Conservation (phyloP, 2,888 invertebrate species). For the Epistrophella euchroma region DNA sequence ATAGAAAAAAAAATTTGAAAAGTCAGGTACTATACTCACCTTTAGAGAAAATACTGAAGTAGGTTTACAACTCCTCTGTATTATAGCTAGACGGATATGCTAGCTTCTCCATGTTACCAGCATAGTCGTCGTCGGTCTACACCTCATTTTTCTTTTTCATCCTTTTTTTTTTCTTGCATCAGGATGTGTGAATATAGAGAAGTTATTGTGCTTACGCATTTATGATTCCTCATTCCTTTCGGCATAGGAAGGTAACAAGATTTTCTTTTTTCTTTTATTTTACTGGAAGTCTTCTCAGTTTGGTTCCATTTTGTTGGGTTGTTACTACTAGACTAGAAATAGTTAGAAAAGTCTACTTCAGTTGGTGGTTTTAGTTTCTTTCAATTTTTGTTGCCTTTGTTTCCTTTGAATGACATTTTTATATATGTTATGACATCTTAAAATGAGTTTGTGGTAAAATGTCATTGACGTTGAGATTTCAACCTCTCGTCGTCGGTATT, state of each 20-base stretch:
- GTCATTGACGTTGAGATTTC: conserved; percentile 38
- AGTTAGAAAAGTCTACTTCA: conserved; percentile 22
- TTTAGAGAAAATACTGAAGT: conserved; percentile 24
- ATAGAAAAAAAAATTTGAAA: background rate
- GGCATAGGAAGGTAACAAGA: conserved; percentile 17
- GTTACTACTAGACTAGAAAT: conserved; percentile 8
- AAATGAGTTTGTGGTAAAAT: conserved; percentile 20
- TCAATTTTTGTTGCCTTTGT: conserved; percentile 10
- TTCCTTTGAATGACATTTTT: conserved; percentile 16
- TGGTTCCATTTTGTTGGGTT: conserved; percentile 16
- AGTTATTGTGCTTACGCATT: conserved; percentile 67
- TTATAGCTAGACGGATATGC: conserved; percentile 12
- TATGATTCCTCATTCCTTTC: conserved; percentile 40
- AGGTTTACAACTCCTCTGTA: conserved; percentile 15
- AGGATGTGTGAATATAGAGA: conserved; percentile 63
- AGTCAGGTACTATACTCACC: background rate
- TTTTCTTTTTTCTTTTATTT: background rate
- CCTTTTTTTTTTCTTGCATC: conserved; percentile 9
- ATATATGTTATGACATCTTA: conserved; percentile 16
- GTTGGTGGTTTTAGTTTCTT: conserved; percentile 36
- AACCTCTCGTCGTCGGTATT: background rate
- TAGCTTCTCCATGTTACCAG: background rate
- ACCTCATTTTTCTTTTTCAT: conserved; percentile 7
- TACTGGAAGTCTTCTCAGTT: background rate
- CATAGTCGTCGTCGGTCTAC: background rate